Conservation (phyloP, 1,140 invertebrate species). For the Drosophila pectinifera region DNA sequence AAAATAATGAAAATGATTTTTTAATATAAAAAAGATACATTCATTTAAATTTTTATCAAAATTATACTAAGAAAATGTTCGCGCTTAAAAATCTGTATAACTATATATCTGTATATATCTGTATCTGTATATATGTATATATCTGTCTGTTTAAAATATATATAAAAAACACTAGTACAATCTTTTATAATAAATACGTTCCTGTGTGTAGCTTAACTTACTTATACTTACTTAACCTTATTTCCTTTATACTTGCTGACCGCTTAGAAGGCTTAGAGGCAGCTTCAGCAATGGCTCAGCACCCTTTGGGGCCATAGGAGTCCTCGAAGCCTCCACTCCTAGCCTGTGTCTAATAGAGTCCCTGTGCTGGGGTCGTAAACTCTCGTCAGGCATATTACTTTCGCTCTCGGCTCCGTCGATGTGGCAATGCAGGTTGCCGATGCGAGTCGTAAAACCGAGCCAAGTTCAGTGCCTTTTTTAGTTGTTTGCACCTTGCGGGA, state of each 20-base stretch:
- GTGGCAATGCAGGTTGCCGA: slow-evolving; percentile 37
- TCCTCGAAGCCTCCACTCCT: slow-evolving; percentile 8
- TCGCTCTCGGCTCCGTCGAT: slow-evolving; percentile 17
- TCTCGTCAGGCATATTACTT: slow-evolving; percentile 28
- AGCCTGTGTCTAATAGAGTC: slow-evolving; percentile 33
- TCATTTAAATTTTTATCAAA: no score
- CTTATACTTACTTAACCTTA: not conserved
- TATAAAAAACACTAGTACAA: not conserved
- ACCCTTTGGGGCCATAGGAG: slow-evolving; percentile 3
- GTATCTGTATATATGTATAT: no score
- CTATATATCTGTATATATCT: no score
- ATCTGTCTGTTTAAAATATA: no score
- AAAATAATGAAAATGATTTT: no score
- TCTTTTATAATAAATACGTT: not conserved
- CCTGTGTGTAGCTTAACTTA: not conserved
- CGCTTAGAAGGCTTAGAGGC: not conserved
- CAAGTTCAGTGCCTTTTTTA: slow-evolving; percentile 45
- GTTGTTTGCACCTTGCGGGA: slow-evolving; percentile 55
- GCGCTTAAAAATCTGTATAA: no score
- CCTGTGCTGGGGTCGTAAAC: slow-evolving; percentile 33
- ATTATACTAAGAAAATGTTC: no score
- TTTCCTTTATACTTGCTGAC: slow-evolving; percentile 7
- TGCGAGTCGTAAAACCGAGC: slow-evolving; percentile 47
- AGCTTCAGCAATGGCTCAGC: not conserved
- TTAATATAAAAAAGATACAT: no score